Evolutionary conservation across 2,113 vertebrate genomes (phyloP).

Genomic region (Eulacestoma nigropectus): DNA sequence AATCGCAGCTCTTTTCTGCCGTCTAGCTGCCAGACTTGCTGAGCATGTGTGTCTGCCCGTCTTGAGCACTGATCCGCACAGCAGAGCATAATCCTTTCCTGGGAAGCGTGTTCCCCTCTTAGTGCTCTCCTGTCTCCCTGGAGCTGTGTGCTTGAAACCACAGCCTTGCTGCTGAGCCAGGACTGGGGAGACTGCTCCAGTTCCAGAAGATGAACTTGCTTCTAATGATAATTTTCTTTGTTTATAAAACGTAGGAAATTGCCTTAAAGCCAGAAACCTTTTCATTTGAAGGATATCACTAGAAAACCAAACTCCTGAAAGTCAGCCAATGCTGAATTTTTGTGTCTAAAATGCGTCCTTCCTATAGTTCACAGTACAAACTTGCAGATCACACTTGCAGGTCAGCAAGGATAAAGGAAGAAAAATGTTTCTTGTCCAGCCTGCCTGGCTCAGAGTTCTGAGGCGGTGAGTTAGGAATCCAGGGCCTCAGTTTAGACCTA

Average conservation of each 20-base stretch:
- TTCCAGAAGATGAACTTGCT: background rate
- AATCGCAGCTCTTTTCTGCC: slow-evolving; percentile 43
- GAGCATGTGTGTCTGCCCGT: background rate
- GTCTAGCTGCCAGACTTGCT: slow-evolving; percentile 31
- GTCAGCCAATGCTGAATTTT: background rate
- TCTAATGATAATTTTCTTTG: background rate
- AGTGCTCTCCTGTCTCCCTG: background rate
- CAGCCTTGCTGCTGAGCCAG: background rate
- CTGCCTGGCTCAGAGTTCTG: background rate
- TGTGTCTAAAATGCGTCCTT: background rate
- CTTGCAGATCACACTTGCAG: background rate
- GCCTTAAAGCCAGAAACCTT: background rate
- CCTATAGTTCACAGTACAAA: rapidly evolving
- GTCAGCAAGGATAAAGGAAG: background rate
- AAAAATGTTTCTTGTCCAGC: background rate
- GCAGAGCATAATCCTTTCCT: background rate
- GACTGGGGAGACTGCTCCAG: background rate
- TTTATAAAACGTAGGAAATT: background rate
- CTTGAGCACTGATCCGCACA: background rate
- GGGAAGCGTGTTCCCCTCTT: background rate
- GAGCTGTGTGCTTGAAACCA: background rate
- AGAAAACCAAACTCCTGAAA: background rate
- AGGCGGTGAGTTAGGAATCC: background rate
- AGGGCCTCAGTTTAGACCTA: background rate
- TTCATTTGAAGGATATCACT: background rate